These are phyloP conservation scores for Gnathonemus echidnorhynchus DNA, from an alignment of 2,113 vertebrate genomes.

Conservation along the genomic window DNA sequence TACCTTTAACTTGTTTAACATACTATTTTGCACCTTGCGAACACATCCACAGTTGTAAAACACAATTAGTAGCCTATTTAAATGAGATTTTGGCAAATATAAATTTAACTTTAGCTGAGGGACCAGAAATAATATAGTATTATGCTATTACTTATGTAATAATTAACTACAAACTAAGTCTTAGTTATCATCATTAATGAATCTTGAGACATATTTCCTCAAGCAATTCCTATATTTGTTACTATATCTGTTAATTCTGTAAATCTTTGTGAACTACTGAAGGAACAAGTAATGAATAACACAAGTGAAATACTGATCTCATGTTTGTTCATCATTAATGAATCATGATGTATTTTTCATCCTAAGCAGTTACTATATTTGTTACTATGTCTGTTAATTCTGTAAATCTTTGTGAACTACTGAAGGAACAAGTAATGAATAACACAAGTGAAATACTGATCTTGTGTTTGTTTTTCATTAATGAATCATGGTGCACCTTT, in stretches of 20 bases:
- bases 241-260: not conserved
- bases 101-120: not conserved
- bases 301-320: not conserved
- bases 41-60: not conserved
- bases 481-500: not conserved
- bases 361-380: not conserved
- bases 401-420: not conserved
- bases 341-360: not conserved
- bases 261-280: not conserved
- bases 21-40: not conserved
- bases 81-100: not conserved
- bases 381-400: not conserved
- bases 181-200: not conserved
- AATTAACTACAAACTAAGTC: not conserved
- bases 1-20: not conserved
- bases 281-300: not conserved
- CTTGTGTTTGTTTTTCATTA: not conserved
- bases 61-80: not conserved
- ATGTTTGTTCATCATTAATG: not conserved
- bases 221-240: not conserved
- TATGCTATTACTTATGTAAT: not conserved
- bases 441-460: not conserved
- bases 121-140: not conserved
- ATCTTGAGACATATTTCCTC: not conserved
- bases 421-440: not conserved